Evolutionary conservation across 2,113 vertebrate species (phyloP).

Genomic region (Platichthys flesus): DNA sequence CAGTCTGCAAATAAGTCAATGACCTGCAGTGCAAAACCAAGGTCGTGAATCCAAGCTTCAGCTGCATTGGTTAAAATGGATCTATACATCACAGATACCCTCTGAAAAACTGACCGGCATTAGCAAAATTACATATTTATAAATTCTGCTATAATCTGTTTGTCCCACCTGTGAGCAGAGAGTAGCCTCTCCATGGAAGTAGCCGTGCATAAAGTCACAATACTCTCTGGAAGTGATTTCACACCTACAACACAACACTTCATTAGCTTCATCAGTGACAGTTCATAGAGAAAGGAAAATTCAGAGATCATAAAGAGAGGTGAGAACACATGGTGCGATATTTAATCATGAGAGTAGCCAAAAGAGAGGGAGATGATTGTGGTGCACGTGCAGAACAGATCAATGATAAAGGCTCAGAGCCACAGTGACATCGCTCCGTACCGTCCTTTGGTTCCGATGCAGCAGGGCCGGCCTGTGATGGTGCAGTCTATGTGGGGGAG

Average conservation of each 20-base stretch:
- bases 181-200: constrained; percentile 96
- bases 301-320: neutral
- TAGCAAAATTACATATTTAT: too few species aligned
- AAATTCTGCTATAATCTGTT: neutral
- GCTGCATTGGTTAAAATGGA: too few species aligned
- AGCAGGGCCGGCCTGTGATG: constrained; percentile 96
- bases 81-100: too few species aligned
- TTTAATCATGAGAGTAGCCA: neutral
- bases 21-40: too few species aligned
- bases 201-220: constrained; percentile 96
- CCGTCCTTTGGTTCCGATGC: constrained; percentile 98
- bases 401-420: too few species aligned
- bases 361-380: neutral
- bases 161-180: constrained; percentile 94
- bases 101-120: too few species aligned
- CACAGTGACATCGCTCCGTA: constrained; percentile 57
- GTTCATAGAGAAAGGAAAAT: too few species aligned
- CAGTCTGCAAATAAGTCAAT: constrained; percentile 9
- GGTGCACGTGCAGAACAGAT: neutral
- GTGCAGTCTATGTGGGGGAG: constrained; percentile 95
- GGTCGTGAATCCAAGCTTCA: too few species aligned
- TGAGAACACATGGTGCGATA: neutral
- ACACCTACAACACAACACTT: constrained; percentile 83
- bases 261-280: neutral
- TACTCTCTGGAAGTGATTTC: constrained; percentile 98